These are phyloP conservation scores for Neoseiulus cucumeris DNA, from an alignment of 1,140 invertebrate species.

Conservation along the genomic window DNA sequence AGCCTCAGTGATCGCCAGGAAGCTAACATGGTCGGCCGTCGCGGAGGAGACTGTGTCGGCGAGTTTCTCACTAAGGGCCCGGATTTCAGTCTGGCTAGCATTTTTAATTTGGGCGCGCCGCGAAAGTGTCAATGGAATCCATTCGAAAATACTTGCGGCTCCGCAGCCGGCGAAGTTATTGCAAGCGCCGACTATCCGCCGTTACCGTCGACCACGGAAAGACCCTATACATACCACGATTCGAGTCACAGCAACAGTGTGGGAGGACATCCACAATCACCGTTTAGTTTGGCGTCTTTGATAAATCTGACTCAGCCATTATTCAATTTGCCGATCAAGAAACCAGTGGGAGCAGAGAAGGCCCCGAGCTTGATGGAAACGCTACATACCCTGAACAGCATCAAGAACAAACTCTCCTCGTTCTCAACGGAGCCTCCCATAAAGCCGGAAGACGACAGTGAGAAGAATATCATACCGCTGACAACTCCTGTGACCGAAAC, in stretches of 20 bases:
- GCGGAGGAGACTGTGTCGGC: not conserved
- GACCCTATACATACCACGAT: not conserved
- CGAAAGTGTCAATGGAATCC: not conserved
- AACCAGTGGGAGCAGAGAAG: not conserved
- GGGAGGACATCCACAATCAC: not conserved
- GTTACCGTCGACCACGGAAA: not conserved
- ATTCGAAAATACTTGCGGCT: not conserved
- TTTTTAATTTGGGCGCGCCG: not conserved
- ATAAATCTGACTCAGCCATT: constrained; percentile 1
- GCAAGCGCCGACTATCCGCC: constrained; percentile 1
- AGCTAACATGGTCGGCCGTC: not conserved
- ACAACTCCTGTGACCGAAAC: too few species aligned
- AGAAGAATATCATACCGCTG: too few species aligned
- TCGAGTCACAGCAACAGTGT: not conserved
- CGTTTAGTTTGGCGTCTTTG: not conserved
- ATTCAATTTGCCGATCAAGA: not conserved
- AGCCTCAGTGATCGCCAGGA: not conserved
- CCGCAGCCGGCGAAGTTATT: not conserved
- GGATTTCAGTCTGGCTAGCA: not conserved
- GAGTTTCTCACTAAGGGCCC: not conserved
- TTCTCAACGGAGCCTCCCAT: not conserved
- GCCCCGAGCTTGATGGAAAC: not conserved
- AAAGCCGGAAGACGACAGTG: too few species aligned
- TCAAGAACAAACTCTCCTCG: not conserved
- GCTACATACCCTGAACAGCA: not conserved